These are phyloP conservation scores for Sebastes alutus DNA, from an alignment of 2,797 vertebrate genomes.

Conservation along the genomic window DNA sequence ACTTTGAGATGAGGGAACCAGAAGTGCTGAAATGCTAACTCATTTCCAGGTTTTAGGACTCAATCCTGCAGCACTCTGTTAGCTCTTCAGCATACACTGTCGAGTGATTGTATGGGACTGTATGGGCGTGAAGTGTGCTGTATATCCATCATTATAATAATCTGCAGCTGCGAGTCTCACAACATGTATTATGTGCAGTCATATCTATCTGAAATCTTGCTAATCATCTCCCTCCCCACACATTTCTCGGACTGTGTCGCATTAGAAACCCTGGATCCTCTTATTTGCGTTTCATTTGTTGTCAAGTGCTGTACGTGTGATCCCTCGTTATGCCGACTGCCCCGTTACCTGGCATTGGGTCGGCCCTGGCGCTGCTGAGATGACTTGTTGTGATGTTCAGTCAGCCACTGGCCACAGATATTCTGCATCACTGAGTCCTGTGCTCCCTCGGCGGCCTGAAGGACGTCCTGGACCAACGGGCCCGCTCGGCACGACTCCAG, in stretches of 20 bases:
- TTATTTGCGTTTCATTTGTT: background rate
- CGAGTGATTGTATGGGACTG: background rate
- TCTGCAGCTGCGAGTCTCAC: background rate
- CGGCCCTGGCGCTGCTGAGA: slow-evolving; percentile 70
- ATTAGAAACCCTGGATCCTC: slow-evolving; percentile 1
- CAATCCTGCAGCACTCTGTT: too few species aligned
- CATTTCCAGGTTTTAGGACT: too few species aligned
- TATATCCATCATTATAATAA: background rate
- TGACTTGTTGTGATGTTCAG: slow-evolving; percentile 84
- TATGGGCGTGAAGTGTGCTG: background rate
- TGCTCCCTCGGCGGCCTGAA: slow-evolving; percentile 85
- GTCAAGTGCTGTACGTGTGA: background rate
- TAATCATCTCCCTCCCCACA: background rate
- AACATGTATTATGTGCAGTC: background rate
- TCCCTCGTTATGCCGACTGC: background rate
- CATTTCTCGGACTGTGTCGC: background rate
- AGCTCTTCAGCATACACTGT: background rate
- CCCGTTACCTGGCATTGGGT: slow-evolving; percentile 53
- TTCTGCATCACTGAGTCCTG: slow-evolving; percentile 90
- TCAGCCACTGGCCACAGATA: slow-evolving; percentile 95
- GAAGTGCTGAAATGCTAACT: too few species aligned
- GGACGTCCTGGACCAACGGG: slow-evolving; percentile 89
- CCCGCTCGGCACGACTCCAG: slow-evolving; percentile 86
- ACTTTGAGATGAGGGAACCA: too few species aligned
- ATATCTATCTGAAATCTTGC: background rate